A percentile compares a stretch with the other conserved stretches of the same genome.
Evolutionary conservation across 2,113 vertebrate species (phyloP).

Genomic region (Piprites chloris): DNA sequence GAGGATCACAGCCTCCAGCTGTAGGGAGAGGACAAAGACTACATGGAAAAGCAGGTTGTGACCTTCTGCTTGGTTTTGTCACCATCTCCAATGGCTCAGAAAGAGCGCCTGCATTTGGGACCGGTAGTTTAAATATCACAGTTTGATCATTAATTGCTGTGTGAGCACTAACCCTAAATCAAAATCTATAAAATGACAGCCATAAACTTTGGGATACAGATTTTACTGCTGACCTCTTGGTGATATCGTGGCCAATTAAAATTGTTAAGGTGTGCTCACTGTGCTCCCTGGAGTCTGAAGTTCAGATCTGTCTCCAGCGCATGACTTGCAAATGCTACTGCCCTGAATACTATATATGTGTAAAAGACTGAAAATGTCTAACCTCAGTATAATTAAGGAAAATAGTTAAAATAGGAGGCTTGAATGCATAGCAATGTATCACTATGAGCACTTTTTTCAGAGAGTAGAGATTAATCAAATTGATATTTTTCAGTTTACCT

Average conservation of each 20-base stretch:
- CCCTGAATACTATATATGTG: neutral
- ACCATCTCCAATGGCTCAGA: neutral
- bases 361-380: neutral
- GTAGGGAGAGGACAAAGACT: neutral
- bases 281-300: neutral
- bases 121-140: slow-evolving; percentile 21
- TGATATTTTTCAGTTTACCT: neutral
- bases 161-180: neutral
- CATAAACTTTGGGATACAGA: neutral
- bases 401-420: neutral
- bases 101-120: neutral
- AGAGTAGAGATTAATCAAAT: neutral
- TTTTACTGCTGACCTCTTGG: neutral
- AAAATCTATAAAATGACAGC: slow-evolving; percentile 35
- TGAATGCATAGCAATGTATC: neutral
- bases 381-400: neutral
- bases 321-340: neutral
- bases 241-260: neutral
- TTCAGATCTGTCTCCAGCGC: neutral
- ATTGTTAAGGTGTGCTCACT: neutral
- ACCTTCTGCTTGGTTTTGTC: slow-evolving; percentile 22
- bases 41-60: neutral
- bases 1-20: neutral
- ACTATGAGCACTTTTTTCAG: neutral
- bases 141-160: neutral